These are phyloP conservation scores for Achroia grisella DNA, from an alignment of 1,140 invertebrate species.

Conservation along the genomic window DNA sequence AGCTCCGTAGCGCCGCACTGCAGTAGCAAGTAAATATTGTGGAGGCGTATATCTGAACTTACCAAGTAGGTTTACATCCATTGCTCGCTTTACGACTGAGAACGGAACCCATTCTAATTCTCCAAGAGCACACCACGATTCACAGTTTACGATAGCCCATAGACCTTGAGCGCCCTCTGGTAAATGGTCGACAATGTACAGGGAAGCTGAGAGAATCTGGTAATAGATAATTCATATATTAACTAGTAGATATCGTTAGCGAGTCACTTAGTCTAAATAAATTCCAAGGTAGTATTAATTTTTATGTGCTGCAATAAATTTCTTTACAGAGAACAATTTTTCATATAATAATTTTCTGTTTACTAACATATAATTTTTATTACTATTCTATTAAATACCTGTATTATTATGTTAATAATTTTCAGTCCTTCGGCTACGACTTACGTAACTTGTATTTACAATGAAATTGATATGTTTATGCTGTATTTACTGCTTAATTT, in stretches of 20 bases:
- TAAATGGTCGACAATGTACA: conserved; percentile 84
- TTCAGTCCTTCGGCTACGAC: too few relatives aligned
- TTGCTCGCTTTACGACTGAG: conserved; percentile 80
- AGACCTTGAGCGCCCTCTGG: conserved; percentile 85
- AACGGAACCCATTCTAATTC: conserved; percentile 92
- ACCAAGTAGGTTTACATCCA: conserved; percentile 85
- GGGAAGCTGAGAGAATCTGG: conserved; percentile 81
- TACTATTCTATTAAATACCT: too few relatives aligned
- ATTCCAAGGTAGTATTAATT: too few relatives aligned
- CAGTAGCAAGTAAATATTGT: conserved; percentile 3
- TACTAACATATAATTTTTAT: too few relatives aligned
- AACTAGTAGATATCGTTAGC: background rate
- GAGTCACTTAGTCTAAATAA: too few relatives aligned
- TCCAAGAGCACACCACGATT: conserved; percentile 89
- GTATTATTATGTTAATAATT: too few relatives aligned
- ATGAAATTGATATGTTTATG: too few relatives aligned
- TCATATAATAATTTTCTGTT: too few relatives aligned
- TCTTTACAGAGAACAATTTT: too few relatives aligned
- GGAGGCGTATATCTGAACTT: conserved; percentile 16
- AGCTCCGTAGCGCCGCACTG: conserved; percentile 11
- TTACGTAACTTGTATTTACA: too few relatives aligned
- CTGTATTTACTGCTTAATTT: too few relatives aligned
- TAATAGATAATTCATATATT: conserved; percentile 2
- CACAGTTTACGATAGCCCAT: conserved; percentile 93
- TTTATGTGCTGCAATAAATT: too few relatives aligned